These are phyloP conservation scores for Dynastes hyllus DNA, from an alignment of 2,888 invertebrate genomes.

Conservation along the genomic window DNA sequence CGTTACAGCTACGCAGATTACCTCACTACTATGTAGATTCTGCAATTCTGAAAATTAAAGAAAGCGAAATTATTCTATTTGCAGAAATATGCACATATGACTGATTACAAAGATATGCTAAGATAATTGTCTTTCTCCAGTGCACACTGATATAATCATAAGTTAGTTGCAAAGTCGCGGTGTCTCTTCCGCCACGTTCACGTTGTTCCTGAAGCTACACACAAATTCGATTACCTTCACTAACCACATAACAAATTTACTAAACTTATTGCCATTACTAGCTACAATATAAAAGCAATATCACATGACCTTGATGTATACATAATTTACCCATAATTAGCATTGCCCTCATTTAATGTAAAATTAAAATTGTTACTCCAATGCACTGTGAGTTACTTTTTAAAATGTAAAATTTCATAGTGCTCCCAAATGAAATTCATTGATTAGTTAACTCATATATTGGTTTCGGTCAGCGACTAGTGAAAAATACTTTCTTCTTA, in stretches of 20 bases:
- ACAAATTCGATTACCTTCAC: slow-evolving; percentile 1
- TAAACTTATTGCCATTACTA: neutral
- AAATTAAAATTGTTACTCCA: slow-evolving; percentile 9
- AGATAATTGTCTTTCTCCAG: neutral
- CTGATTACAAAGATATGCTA: neutral
- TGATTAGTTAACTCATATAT: neutral
- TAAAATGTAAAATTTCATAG: neutral
- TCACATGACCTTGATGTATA: neutral
- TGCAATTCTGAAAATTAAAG: neutral
- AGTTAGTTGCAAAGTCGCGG: neutral
- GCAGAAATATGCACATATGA: neutral
- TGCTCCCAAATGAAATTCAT: neutral
- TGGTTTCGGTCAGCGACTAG: neutral
- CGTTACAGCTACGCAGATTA: neutral
- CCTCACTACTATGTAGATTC: neutral
- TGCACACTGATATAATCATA: neutral
- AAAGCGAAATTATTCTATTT: neutral
- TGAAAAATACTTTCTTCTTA: too few relatives aligned
- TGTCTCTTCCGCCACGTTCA: neutral
- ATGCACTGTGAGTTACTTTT: slow-evolving; percentile 5
- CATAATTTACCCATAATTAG: neutral
- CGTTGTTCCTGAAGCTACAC: neutral
- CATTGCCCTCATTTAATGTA: neutral
- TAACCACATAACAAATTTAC: slow-evolving; percentile 12
- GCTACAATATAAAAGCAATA: neutral